Conservation (phyloP, 2,113 vertebrate species). For the Coregonus clupeaformis region DNA sequence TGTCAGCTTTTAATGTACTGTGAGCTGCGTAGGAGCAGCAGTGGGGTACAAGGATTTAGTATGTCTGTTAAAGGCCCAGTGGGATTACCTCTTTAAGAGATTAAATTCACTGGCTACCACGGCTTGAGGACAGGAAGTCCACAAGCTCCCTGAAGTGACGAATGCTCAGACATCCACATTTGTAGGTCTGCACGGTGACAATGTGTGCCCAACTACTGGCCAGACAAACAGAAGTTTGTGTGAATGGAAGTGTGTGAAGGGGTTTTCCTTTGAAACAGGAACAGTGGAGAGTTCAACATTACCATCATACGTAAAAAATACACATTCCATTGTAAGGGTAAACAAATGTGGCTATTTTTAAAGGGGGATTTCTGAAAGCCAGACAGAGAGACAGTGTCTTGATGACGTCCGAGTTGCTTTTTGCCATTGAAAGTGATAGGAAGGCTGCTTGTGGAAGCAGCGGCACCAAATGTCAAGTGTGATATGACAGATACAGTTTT, state of each 20-base stretch:
- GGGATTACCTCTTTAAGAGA: slow-evolving; percentile 51
- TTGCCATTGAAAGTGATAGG: slow-evolving; percentile 13
- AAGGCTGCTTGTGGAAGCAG: slow-evolving; percentile 13
- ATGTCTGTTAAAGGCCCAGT: slow-evolving; percentile 38
- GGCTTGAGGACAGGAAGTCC: slow-evolving; percentile 43
- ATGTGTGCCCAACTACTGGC: background rate
- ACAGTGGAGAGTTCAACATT: background rate
- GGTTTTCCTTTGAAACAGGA: background rate
- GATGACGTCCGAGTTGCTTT: background rate
- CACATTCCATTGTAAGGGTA: no score
- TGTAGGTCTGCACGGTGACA: background rate
- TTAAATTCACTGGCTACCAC: slow-evolving; percentile 42
- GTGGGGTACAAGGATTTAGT: slow-evolving; percentile 49
- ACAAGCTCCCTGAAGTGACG: slow-evolving; percentile 25
- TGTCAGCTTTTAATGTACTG: slow-evolving; percentile 48
- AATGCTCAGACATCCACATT: background rate
- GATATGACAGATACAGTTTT: slow-evolving; percentile 12
- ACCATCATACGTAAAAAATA: no score
- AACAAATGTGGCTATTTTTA: no score
- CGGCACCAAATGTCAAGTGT: slow-evolving; percentile 34
- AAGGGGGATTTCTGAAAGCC: background rate
- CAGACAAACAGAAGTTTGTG: background rate
- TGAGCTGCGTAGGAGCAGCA: slow-evolving; percentile 37
- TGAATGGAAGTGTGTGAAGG: background rate
- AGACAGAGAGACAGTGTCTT: background rate